A percentile compares a stretch with the other conserved stretches of the same genome.
Evolutionary conservation across 2,888 invertebrate genomes (phyloP).

Genomic region (Aspidapion aeneum): DNA sequence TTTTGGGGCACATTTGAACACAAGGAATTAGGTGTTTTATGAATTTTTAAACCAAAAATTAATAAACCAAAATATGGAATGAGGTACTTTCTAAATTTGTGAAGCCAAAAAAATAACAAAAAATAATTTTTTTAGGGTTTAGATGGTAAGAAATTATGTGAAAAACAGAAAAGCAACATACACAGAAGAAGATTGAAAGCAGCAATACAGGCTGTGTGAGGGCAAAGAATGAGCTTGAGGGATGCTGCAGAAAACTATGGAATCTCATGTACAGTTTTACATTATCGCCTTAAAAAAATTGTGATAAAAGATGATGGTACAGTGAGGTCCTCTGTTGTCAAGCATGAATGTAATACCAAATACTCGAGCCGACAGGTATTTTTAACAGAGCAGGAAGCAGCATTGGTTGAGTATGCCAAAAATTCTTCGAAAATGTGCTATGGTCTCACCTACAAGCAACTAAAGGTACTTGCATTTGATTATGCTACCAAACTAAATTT

Average conservation of each 20-base stretch:
- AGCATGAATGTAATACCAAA: background rate
- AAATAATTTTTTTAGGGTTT: background rate
- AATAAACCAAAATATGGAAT: too few species aligned
- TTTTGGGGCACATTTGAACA: too few species aligned
- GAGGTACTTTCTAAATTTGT: background rate
- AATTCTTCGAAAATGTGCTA: background rate
- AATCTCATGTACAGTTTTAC: background rate
- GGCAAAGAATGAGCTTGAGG: background rate
- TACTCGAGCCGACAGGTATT: background rate
- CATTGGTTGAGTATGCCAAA: background rate
- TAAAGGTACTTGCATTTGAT: too few species aligned
- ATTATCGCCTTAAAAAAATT: background rate
- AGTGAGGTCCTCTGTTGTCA: background rate
- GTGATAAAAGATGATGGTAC: background rate
- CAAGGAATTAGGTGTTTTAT: too few species aligned
- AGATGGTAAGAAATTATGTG: background rate
- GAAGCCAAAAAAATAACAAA: background rate
- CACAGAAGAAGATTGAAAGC: background rate
- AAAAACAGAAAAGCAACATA: background rate
- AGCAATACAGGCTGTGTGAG: background rate
- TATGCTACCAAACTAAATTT: too few species aligned
- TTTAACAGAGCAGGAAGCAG: background rate
- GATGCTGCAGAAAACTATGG: background rate
- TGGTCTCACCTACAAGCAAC: background rate
- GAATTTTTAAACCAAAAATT: too few species aligned